Evolutionary conservation across 2,888 invertebrate species (phyloP).

Genomic region (Luffia ferchaultella): DNA sequence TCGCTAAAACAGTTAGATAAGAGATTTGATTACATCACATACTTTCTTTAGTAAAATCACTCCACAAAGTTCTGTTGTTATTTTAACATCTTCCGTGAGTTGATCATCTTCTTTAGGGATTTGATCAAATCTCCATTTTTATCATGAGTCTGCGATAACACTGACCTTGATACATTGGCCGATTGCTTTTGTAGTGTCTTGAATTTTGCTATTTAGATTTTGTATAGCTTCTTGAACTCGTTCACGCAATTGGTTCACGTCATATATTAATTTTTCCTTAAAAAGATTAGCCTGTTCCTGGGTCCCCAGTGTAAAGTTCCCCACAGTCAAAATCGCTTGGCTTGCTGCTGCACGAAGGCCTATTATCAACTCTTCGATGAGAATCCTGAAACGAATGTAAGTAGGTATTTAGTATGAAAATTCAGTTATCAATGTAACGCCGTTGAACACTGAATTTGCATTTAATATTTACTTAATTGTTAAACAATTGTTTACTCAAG

Average conservation of each 20-base stretch:
- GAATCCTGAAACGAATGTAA: conserved; percentile 21
- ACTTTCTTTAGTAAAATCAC: too few species aligned
- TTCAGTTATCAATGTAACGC: not conserved
- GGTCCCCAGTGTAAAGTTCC: conserved; percentile 28
- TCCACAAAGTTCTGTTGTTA: too few species aligned
- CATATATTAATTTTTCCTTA: conserved; percentile 23
- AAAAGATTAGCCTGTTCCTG: conserved; percentile 25
- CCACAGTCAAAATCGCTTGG: conserved; percentile 32
- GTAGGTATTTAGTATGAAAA: not conserved
- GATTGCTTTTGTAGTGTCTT: conserved; percentile 27
- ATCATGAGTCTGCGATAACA: conserved; percentile 4
- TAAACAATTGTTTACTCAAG: not conserved
- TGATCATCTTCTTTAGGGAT: too few species aligned
- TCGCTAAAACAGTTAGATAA: too few species aligned
- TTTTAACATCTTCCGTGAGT: too few species aligned
- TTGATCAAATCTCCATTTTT: too few species aligned
- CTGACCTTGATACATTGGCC: conserved; percentile 38
- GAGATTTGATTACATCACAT: too few species aligned
- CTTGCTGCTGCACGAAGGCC: conserved; percentile 30
- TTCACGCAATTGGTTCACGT: conserved; percentile 28
- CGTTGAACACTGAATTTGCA: not conserved
- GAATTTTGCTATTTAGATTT: conserved; percentile 26
- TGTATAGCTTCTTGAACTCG: conserved; percentile 29
- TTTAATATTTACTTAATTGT: not conserved
- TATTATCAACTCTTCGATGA: conserved; percentile 32